Evolutionary conservation across 64 coral and sea anemone genomes (phyloP), one percentile per base, ranked within the genome.

Genomic region (Montipora sp.): DNA sequence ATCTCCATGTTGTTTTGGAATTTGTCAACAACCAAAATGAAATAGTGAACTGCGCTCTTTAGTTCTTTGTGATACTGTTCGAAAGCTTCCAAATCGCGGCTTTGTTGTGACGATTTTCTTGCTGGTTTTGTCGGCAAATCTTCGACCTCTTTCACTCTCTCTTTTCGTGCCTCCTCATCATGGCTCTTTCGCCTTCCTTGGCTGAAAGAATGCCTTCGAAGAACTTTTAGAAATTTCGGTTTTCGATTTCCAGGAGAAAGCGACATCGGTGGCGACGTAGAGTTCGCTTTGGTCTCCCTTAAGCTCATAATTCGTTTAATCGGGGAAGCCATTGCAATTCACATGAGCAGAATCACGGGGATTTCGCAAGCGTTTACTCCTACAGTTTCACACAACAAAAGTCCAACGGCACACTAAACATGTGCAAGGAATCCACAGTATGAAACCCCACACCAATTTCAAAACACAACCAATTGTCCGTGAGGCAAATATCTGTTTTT

Each of bases 31-130:
- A 99, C 66, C 11, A 96, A 84, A 69, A 84, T 90, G 75, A 99
- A 99, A 83, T 99, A 99, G n/a, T 92, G 80, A 58, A 92, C 89
- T 7, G 98, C 98, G 36, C 83, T 90, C 27, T 76, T 55, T 18
- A 99, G 81, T 51, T 99, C 98, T 77, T 99, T 99, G 51, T 99
- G 92, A n/a, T 96, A 95, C 51, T 90, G 89, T 65, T 99, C 85
- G 12, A 99, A 81, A 27, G 95, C 94, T 83, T 99, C 98, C 18
- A 99, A 77, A 92, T 99, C 94, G 11, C 94, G 88, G 27, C 79
- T 90, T 81, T 88, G 89, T 48, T 84, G 80, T 1, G 89, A 75
- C 80, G 49, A 84, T 78, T 60, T 60, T 70, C 18, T 55, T 18
- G 24, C 75, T 70, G 59, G 88, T 59, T 86, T 94, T 78, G 53